Evolutionary conservation across 2,888 invertebrate genomes (phyloP), one percentile per base, ranked within the genome.

Genomic region (Cyrtodaria siliqua): DNA sequence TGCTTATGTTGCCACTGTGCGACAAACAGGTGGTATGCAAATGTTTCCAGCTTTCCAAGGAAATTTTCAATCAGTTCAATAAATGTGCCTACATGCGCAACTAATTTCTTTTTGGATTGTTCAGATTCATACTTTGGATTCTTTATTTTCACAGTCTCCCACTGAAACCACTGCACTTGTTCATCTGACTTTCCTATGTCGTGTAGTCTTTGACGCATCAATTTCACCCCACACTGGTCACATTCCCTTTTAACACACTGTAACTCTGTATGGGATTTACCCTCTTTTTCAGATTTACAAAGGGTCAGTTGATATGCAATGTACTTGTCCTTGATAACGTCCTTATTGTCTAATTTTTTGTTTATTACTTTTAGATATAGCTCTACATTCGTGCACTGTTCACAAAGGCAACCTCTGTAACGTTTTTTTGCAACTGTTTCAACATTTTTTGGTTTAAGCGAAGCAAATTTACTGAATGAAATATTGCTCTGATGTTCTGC

Each of bases 401-500:
- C n/a, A n/a, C 67, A 59, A 2, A 67, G 40, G 23, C 59, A 67
- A 12, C 67, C 59, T 14, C 67, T 49, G 27, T 44, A 67, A 16
- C 20, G 14, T 42, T 33, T 29, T 24, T 67, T 67, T 12, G 20
- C 47, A 16, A 56, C 50, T n/a, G n/a, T n/a, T n/a, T n/a, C n/a
- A n/a, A n/a, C n/a, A n/a, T n/a, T n/a, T n/a, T n/a, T n/a, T n/a
- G 67, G 67, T 59, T 59, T 67, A 26, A 67, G 49, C 12, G 50
- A 33, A 8, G 59, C 50, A 59, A 67, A 59, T 40, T 67, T n/a
- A n/a, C n/a, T n/a, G n/a, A n/a, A n/a, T n/a, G n/a, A n/a, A n/a
- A n/a, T n/a, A n/a, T n/a, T n/a, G n/a, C n/a, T n/a, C n/a, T n/a
- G n/a, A n/a, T n/a, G n/a, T n/a, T n/a, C n/a, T n/a, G n/a, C n/a